Evolutionary conservation across 2,797 vertebrate genomes (phyloP).

Genomic region (Delichon dasypus): DNA sequence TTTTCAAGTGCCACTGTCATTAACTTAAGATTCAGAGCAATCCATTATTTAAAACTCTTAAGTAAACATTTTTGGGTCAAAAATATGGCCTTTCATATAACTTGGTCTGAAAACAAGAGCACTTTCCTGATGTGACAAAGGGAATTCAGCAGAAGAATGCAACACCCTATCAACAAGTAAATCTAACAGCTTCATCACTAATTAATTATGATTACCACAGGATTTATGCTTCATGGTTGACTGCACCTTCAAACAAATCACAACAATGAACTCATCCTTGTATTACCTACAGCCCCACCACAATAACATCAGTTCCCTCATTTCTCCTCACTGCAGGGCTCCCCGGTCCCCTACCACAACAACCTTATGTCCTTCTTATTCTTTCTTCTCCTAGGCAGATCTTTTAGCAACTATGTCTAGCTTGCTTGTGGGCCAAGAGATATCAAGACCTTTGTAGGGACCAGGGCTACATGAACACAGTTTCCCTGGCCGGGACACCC

Average conservation of each 20-base stretch:
- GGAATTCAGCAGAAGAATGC: background rate
- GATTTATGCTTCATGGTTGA: constrained; percentile 9
- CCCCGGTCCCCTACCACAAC: background rate
- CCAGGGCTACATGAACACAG: accelerated
- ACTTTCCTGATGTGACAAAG: background rate
- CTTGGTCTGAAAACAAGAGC: constrained; percentile 1
- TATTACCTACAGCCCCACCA: background rate
- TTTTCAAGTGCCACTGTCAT: constrained; percentile 47
- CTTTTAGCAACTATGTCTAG: background rate
- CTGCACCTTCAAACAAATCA: background rate
- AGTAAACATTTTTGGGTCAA: background rate
- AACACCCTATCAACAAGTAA: background rate
- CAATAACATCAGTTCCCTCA: background rate
- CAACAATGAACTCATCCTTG: constrained; percentile 11
- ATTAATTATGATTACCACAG: constrained; percentile 30
- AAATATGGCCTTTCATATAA: background rate
- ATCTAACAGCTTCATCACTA: background rate
- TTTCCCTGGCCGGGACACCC: background rate
- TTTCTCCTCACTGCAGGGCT: background rate
- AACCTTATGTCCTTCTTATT: background rate
- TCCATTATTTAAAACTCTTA: constrained; percentile 4
- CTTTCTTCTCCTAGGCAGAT: background rate
- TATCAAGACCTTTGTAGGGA: background rate
- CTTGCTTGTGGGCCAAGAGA: background rate
- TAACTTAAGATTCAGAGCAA: constrained; percentile 29